phyloP scores from a whole-genome alignment of 2,113 vertebrate genomes.

The Grammomys surdaster region DNA sequence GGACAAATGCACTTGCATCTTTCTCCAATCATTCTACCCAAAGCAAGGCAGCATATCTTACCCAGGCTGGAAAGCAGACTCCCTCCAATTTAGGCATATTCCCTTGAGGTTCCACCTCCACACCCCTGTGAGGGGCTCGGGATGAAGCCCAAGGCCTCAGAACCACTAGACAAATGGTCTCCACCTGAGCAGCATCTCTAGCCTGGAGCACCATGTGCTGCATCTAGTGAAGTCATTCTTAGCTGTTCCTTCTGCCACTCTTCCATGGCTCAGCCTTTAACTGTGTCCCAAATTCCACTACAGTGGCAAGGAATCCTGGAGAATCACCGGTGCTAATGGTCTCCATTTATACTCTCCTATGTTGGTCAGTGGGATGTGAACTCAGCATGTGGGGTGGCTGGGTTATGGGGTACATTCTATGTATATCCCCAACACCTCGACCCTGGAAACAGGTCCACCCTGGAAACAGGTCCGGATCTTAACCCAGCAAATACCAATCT shows the following conservation, averaged over 20 bases:
- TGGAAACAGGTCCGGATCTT: constrained; percentile 6
- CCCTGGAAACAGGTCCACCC: constrained; percentile 11
- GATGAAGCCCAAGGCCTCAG: neutral
- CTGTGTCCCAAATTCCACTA: neutral
- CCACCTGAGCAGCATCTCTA: neutral
- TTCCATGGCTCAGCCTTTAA: neutral
- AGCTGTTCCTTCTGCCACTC: neutral
- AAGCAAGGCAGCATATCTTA: neutral
- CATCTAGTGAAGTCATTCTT: neutral
- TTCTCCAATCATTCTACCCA: neutral
- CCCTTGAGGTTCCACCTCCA: neutral
- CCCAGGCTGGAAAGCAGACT: neutral
- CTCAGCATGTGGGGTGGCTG: neutral
- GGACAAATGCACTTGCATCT: neutral
- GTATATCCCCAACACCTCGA: neutral
- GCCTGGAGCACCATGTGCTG: neutral
- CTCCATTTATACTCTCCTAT: neutral
- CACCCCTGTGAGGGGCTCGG: neutral
- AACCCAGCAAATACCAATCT: neutral
- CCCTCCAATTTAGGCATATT: neutral
- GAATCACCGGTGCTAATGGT: constrained; percentile 59
- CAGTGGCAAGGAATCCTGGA: neutral
- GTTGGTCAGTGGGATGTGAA: neutral
- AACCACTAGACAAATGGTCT: neutral
- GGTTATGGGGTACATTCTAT: neutral